Base-by-base conservation (phyloP, 2,113 vertebrate species). In the Salvator merianae region DNA sequence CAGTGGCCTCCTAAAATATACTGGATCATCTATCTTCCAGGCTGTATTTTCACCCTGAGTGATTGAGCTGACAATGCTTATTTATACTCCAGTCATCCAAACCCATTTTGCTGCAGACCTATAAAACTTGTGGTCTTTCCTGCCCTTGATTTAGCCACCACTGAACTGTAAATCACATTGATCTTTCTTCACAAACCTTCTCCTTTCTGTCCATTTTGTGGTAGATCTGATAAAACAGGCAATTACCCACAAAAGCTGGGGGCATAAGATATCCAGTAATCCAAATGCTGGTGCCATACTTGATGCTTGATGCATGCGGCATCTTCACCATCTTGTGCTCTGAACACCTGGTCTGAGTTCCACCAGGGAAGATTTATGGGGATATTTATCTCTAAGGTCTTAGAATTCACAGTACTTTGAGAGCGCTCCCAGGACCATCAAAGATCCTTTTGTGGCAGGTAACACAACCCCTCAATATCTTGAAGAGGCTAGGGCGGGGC, bases 401-500 rank as follows among this genome's bases (percentile, higher is more conserved):
- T 85, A 90, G 62, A 66, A 87, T 87, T 86, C 86, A 76, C 75
- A 81, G 85, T 79, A 0, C 0, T 32, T 75, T 65, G 87, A 34
- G 40, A 74, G 72, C 82, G 32, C 30, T 14, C 87, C 36, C 30
- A 12, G 36, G 6, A 69, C 74, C 79, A 84, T 87, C 81, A 82
- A 84, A 84, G 90, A 83, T 30, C 5, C 70, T 78, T 88, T 71
- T 84, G 86, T 88, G 65, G 84, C 85, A 43, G 43, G 87, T 70
- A 86, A 89, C 84, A 82, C 84, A 85, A 89, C 88, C 91, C 69
- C 87, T 86, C 86, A 72, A 85, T 86, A 80, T 74, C 86, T 84
- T 65, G 88, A 92, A 92, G 68, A 89, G 86, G 88, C 30, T 65
- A 26, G 20, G 62, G 22, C 22, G 22, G 0, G 2, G 24, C 62